A percentile compares a stretch with the other conserved stretches of the same genome.
These are phyloP conservation scores for Campoletis raptor DNA, from an alignment of 2,888 invertebrate genomes.

Conservation along the genomic window DNA sequence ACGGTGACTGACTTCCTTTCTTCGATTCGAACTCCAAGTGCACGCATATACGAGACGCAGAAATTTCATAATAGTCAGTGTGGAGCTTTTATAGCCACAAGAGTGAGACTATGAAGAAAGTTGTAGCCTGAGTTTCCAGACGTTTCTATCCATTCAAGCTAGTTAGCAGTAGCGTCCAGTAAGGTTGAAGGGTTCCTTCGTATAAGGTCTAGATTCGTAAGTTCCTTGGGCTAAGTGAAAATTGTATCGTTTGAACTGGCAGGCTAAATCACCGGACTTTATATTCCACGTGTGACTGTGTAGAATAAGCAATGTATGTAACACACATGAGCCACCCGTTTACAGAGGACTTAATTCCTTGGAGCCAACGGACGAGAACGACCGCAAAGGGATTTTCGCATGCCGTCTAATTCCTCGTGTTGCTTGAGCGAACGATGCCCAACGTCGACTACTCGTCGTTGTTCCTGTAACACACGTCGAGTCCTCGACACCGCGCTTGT, in stretches of 20 bases:
- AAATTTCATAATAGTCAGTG: constrained; percentile 18
- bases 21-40: constrained; percentile 1
- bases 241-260: constrained; percentile 54
- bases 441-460: constrained; percentile 41
- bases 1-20: not conserved
- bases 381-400: constrained; percentile 72
- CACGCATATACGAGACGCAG: not conserved
- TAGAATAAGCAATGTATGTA: not conserved
- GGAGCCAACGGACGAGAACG: constrained; percentile 60
- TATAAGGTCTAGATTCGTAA: constrained; percentile 41
- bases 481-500: constrained; percentile 5
- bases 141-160: constrained; percentile 19
- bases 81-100: not conserved
- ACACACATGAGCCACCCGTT: not conserved
- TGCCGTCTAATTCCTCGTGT: constrained; percentile 72
- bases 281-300: not conserved
- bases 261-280: constrained; percentile 31
- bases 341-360: constrained; percentile 65
- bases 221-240: constrained; percentile 55
- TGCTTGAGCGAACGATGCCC: constrained; percentile 40
- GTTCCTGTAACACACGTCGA: constrained; percentile 19
- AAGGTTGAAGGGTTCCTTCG: constrained; percentile 3
- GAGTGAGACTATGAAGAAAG: not conserved
- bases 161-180: constrained; percentile 20
- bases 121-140: constrained; percentile 11